phyloP scores from a whole-genome alignment of 2,797 vertebrate genomes.

The Lagodon rhomboides region DNA sequence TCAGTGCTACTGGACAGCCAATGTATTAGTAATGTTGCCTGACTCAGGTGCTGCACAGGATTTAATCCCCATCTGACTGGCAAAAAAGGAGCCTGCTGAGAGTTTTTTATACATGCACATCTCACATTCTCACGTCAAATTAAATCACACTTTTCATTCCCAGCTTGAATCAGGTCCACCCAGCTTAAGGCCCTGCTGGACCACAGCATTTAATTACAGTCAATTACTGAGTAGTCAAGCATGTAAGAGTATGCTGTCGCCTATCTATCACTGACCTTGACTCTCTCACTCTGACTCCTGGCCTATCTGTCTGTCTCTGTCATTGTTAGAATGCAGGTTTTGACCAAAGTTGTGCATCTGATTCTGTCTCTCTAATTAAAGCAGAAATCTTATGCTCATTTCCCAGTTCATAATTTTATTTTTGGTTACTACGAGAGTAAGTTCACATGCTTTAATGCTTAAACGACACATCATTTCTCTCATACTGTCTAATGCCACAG shows the following conservation, averaged over 20 bases:
- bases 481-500: too few species aligned
- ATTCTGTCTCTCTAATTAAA: too few species aligned
- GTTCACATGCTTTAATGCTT: too few species aligned
- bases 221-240: constrained; percentile 57
- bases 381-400: too few species aligned
- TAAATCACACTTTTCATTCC: constrained; percentile 60
- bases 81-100: constrained; percentile 41
- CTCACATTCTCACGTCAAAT: constrained; percentile 48
- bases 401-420: too few species aligned
- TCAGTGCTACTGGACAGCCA: constrained; percentile 45
- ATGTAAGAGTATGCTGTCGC: constrained; percentile 34
- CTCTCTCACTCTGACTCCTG: constrained; percentile 25
- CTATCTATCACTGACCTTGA: constrained; percentile 45
- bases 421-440: too few species aligned
- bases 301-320: constrained; percentile 12
- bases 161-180: constrained; percentile 43
- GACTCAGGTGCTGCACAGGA: constrained; percentile 22
- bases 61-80: constrained; percentile 41
- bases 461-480: too few species aligned
- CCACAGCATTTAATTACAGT: constrained; percentile 51
- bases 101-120: constrained; percentile 49
- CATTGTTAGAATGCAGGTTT: not conserved
- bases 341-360: too few species aligned
- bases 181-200: constrained; percentile 43
- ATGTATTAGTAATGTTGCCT: constrained; percentile 59